Evolutionary conservation across 1,140 invertebrate genomes (phyloP).

Genomic region (Tribolium castaneum): DNA sequence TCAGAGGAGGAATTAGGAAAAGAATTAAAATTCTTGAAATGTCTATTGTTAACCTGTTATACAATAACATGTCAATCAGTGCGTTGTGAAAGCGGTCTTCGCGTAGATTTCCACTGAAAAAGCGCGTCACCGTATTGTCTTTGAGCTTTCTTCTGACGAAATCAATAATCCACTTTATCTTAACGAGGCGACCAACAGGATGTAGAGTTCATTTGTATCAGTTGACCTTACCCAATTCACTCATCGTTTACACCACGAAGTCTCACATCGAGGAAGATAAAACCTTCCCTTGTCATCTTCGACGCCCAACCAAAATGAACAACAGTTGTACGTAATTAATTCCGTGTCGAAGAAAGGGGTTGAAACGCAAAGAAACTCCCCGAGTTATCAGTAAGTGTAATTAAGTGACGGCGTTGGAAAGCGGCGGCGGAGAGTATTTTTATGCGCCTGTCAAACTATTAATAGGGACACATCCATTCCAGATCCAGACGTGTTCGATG

Average conservation of each 20-base stretch:
- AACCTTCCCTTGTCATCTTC: background rate
- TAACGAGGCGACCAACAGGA: conserved; percentile 8
- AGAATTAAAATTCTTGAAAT: too few species aligned
- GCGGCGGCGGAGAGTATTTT: conserved; percentile 34
- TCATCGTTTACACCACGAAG: background rate
- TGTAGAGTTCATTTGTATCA: conserved; percentile 15
- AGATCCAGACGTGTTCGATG: conserved; percentile 45
- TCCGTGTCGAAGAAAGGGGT: conserved; percentile 12
- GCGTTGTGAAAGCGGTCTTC: conserved; percentile 4
- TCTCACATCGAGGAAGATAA: background rate
- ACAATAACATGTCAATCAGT: conserved; percentile 12
- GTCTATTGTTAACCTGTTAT: background rate
- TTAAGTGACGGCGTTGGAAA: conserved; percentile 33
- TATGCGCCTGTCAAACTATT: conserved; percentile 48
- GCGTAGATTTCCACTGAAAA: background rate
- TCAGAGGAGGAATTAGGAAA: too few species aligned
- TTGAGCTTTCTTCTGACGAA: conserved; percentile 21
- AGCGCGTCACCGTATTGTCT: background rate
- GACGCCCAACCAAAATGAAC: conserved; percentile 28
- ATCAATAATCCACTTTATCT: conserved; percentile 27
- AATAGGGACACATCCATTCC: conserved; percentile 49
- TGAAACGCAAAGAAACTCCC: background rate
- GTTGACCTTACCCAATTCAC: conserved; percentile 23
- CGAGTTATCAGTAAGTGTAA: conserved; percentile 37
- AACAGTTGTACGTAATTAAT: conserved; percentile 26